Evolutionary conservation across 2,888 invertebrate genomes (phyloP).

Genomic region (Eulithis prunata): DNA sequence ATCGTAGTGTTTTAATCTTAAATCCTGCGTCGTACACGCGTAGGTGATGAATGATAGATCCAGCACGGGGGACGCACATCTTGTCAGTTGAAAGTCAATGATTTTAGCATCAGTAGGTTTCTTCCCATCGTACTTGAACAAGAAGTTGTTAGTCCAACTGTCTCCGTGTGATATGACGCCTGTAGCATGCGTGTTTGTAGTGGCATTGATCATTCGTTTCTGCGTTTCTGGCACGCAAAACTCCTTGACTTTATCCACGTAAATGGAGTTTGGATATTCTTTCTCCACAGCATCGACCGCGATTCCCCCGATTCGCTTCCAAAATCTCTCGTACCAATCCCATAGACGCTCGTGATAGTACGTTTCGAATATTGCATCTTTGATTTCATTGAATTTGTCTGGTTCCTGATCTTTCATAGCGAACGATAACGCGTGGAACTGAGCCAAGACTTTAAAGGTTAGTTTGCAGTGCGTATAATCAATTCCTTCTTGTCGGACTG

Average conservation of each 20-base stretch:
- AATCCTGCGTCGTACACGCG: slow-evolving; percentile 85
- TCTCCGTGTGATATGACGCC: slow-evolving; percentile 89
- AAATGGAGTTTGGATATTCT: slow-evolving; percentile 85
- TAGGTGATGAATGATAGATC: slow-evolving; percentile 83
- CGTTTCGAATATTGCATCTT: slow-evolving; percentile 76
- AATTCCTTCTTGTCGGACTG: slow-evolving; percentile 78
- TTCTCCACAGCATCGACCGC: slow-evolving; percentile 86
- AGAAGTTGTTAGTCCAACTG: slow-evolving; percentile 90
- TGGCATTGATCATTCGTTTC: slow-evolving; percentile 74
- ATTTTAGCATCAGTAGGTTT: slow-evolving; percentile 78
- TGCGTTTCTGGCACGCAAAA: slow-evolving; percentile 82
- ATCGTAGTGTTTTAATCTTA: slow-evolving; percentile 84
- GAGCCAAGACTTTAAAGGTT: slow-evolving; percentile 80
- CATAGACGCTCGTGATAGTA: slow-evolving; percentile 83
- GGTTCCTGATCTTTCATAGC: slow-evolving; percentile 84
- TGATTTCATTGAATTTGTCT: slow-evolving; percentile 71
- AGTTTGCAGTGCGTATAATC: slow-evolving; percentile 77
- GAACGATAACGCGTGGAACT: slow-evolving; percentile 85
- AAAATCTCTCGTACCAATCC: slow-evolving; percentile 84
- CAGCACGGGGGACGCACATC: slow-evolving; percentile 83
- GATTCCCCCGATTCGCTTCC: slow-evolving; percentile 76
- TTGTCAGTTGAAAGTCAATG: slow-evolving; percentile 88
- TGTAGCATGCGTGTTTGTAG: slow-evolving; percentile 58
- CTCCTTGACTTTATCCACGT: slow-evolving; percentile 81
- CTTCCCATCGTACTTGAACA: slow-evolving; percentile 73